A percentile compares a stretch with the other conserved stretches of the same genome.
These are phyloP conservation scores for Antheraea mylitta DNA, from an alignment of 1,140 invertebrate species.

Conservation along the genomic window DNA sequence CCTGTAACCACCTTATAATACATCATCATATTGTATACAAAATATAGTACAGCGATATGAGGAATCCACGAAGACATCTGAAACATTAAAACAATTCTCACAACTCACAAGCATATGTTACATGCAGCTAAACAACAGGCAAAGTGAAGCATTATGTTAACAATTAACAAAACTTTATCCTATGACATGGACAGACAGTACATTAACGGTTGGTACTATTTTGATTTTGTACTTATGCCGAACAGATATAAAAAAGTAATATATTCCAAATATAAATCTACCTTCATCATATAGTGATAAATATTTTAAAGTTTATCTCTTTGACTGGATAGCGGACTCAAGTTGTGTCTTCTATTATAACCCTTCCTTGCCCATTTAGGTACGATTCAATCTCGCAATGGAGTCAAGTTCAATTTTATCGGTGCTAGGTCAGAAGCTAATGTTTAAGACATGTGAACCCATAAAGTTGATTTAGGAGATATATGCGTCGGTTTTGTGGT, in stretches of 20 bases:
- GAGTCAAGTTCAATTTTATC: slow-evolving; percentile 2
- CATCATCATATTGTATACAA: no score
- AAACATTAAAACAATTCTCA: no score
- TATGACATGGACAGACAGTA: no score
- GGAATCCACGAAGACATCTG: background rate
- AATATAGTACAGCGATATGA: background rate
- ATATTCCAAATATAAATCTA: background rate
- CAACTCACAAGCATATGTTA: no score
- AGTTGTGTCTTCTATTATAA: background rate
- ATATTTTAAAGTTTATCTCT: background rate
- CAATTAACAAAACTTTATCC: no score
- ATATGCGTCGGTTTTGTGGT: background rate
- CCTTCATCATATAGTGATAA: background rate
- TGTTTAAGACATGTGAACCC: slow-evolving; percentile 1
- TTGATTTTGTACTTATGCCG: no score
- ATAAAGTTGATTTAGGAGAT: background rate
- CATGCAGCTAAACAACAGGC: no score
- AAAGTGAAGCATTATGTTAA: no score
- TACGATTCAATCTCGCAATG: slow-evolving; percentile 2
- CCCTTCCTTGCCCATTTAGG: background rate
- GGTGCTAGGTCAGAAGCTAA: background rate
- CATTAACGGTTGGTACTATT: no score
- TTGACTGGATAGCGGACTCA: background rate
- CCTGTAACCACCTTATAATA: no score
- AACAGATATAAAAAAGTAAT: no score